These are phyloP conservation scores for Pinctada fucata DNA, from an alignment of 2,888 invertebrate species.

Conservation along the genomic window DNA sequence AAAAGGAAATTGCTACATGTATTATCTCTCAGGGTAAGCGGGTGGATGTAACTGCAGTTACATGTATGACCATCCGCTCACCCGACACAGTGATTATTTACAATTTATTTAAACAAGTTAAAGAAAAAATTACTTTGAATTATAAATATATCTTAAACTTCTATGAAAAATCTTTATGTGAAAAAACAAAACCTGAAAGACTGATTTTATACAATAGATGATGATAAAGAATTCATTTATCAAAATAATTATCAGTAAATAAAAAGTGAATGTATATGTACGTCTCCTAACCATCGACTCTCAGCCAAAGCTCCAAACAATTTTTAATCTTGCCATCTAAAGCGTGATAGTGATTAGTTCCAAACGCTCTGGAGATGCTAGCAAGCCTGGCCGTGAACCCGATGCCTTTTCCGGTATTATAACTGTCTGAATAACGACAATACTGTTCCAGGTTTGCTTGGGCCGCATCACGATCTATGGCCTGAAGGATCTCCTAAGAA, in stretches of 20 bases:
- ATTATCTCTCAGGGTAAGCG: too few relatives aligned
- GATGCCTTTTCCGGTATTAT: constrained; percentile 63
- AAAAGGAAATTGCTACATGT: not conserved
- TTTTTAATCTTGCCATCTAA: constrained; percentile 53
- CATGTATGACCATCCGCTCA: too few relatives aligned
- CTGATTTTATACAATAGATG: not conserved
- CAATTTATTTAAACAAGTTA: too few relatives aligned
- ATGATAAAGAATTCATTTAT: too few relatives aligned
- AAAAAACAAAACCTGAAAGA: not conserved
- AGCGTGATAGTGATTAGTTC: constrained; percentile 55
- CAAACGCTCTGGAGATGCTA: constrained; percentile 63
- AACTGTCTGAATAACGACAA: constrained; percentile 60
- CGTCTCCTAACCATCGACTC: constrained; percentile 55
- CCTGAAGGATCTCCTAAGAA: constrained; percentile 56
- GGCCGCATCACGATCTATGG: constrained; percentile 59
- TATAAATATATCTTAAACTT: not conserved
- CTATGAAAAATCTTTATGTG: too few relatives aligned
- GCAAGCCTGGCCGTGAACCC: constrained; percentile 61
- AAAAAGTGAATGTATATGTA: too few relatives aligned
- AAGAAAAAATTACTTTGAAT: not conserved
- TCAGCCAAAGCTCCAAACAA: constrained; percentile 65
- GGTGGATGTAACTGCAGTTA: too few relatives aligned
- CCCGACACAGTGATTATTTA: too few relatives aligned
- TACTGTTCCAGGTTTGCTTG: constrained; percentile 52
- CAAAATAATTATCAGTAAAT: too few relatives aligned